These are phyloP conservation scores for Artemia sinica DNA, from an alignment of 2,888 invertebrate genomes.

Conservation along the genomic window DNA sequence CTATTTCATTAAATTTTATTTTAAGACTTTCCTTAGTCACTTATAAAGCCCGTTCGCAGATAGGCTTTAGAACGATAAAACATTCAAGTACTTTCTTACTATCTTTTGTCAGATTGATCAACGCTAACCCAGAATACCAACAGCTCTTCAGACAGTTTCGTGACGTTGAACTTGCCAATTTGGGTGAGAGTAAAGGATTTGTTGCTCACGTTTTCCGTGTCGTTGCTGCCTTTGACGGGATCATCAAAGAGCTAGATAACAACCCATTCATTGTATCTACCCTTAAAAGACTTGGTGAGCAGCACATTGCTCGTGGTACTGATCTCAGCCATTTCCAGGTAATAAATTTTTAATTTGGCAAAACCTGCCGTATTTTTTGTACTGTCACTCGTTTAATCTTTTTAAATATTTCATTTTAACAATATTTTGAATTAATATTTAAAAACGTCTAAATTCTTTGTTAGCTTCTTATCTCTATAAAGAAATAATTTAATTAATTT, in stretches of 20 bases:
- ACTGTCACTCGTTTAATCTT: too few species aligned
- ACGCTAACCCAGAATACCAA: constrained; percentile 1
- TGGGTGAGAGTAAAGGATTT: neutral
- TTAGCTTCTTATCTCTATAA: too few species aligned
- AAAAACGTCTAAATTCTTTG: too few species aligned
- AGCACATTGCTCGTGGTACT: constrained; percentile 8
- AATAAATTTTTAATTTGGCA: neutral
- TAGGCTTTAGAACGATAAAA: too few species aligned
- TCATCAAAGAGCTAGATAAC: neutral
- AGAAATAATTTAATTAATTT: too few species aligned
- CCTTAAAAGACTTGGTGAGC: neutral
- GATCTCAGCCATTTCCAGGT: constrained; percentile 9
- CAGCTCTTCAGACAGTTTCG: constrained; percentile 11
- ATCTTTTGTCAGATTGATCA: neutral
- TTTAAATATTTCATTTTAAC: too few species aligned
- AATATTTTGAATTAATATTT: too few species aligned
- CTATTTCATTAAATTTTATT: too few species aligned
- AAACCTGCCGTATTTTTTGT: too few species aligned
- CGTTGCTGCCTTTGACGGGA: constrained; percentile 7
- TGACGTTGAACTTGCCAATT: neutral
- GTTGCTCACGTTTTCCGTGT: constrained; percentile 12
- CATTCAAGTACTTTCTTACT: too few species aligned
- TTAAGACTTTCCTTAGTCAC: too few species aligned
- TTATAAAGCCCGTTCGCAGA: too few species aligned
- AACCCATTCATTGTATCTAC: neutral